These are phyloP conservation scores for Tinea pellionella DNA, from an alignment of 2,888 invertebrate species.

Conservation along the genomic window DNA sequence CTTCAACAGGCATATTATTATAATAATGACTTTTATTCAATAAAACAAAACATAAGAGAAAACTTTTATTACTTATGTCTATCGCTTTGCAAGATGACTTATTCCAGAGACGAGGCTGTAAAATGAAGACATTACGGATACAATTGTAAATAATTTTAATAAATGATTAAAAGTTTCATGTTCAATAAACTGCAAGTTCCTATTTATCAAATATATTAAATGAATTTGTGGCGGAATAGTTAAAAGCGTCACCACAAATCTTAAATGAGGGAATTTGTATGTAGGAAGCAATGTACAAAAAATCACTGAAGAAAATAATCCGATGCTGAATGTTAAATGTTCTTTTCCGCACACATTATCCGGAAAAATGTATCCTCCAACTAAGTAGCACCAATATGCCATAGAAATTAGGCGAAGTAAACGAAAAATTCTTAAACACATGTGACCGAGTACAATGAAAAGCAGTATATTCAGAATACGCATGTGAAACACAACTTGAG, in stretches of 20 bases:
- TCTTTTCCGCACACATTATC: conserved; percentile 20
- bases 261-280: conserved; percentile 31
- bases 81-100: neutral
- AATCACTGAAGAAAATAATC: conserved; percentile 30
- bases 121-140: conserved; percentile 31
- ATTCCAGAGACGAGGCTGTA: conserved; percentile 16
- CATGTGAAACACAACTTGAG: neutral
- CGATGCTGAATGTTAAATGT: conserved; percentile 24
- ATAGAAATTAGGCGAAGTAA: conserved; percentile 31
- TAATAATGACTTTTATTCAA: too few species aligned
- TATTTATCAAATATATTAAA: conserved; percentile 33
- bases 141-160: conserved; percentile 27
- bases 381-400: conserved; percentile 41
- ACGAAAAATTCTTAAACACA: conserved; percentile 18
- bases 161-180: conserved; percentile 28
- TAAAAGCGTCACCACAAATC: conserved; percentile 30
- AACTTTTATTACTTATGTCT: neutral
- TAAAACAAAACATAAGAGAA: neutral
- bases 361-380: conserved; percentile 32
- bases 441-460: neutral
- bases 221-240: conserved; percentile 42
- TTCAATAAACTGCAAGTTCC: conserved; percentile 23
- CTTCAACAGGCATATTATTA: too few species aligned
- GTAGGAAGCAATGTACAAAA: conserved; percentile 30
- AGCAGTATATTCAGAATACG: neutral